A percentile compares a stretch with the other conserved stretches of the same genome.
These are phyloP conservation scores for Dysidea cf. avara DNA, from an alignment of 37 sponge, comb jelly and placozoan species.

Conservation along the genomic window DNA sequence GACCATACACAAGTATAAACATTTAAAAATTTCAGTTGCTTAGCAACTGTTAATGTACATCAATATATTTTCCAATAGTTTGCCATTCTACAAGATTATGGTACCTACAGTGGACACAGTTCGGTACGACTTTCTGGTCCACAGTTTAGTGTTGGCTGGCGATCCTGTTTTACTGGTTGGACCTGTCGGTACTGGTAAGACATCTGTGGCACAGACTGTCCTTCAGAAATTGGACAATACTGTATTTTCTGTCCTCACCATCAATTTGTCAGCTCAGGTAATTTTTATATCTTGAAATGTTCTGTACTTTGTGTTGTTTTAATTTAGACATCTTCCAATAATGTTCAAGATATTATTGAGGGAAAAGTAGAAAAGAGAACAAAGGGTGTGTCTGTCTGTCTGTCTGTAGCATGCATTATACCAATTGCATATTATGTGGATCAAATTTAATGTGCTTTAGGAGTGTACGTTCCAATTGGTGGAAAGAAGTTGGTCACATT, in stretches of 20 bases:
- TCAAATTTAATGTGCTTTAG: slow-evolving; percentile 11
- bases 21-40: not conserved
- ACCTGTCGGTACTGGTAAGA: slow-evolving; percentile 98
- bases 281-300: not conserved
- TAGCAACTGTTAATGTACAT: no score
- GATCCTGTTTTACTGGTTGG: slow-evolving; percentile 92
- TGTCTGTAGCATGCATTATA: not conserved
- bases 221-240: slow-evolving; percentile 82
- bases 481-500: slow-evolving; percentile 96
- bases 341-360: slow-evolving; percentile 99
- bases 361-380: slow-evolving; percentile 98
- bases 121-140: slow-evolving; percentile 92
- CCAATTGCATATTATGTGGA: not conserved
- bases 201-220: slow-evolving; percentile 90
- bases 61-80: no score
- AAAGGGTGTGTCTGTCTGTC: slow-evolving; percentile 47
- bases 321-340: slow-evolving; percentile 88
- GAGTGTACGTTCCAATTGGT: slow-evolving; percentile 95
- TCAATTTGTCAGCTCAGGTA: slow-evolving; percentile 97
- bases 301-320: slow-evolving; percentile 1
- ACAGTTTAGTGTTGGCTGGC: slow-evolving; percentile 70
- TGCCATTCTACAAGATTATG: slow-evolving; percentile 98
- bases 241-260: slow-evolving; percentile 76
- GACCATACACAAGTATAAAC: not conserved
- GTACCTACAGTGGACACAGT: slow-evolving; percentile 99